Conservation (phyloP, 2,113 vertebrate genomes). For the Protomyctophum bolini region DNA sequence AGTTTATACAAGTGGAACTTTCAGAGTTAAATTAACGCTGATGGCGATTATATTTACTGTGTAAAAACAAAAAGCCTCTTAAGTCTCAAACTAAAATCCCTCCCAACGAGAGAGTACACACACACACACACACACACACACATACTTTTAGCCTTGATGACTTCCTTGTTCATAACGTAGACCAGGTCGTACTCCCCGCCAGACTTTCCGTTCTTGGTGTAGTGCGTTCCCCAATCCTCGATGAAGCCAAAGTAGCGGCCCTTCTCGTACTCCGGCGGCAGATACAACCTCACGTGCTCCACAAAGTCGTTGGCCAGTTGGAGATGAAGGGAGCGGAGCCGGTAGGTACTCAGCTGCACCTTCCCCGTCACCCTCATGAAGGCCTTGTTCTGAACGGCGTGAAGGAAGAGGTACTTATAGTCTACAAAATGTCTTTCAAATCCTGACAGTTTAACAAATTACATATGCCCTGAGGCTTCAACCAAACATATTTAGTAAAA, state of each 20-base stretch:
- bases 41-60: not conserved
- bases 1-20: not conserved
- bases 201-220: slow-evolving; percentile 81
- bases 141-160: slow-evolving; percentile 76
- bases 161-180: slow-evolving; percentile 83
- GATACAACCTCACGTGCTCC: slow-evolving; percentile 70
- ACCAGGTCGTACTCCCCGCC: slow-evolving; percentile 90
- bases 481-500: no score
- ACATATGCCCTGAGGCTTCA: no score
- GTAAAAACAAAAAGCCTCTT: not conserved
- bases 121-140: slow-evolving; percentile 10
- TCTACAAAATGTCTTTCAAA: no score
- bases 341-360: slow-evolving; percentile 85
- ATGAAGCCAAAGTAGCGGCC: slow-evolving; percentile 90
- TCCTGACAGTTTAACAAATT: no score
- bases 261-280: slow-evolving; percentile 86
- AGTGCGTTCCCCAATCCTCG: slow-evolving; percentile 93
- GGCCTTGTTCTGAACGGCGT: slow-evolving; percentile 53
- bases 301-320: slow-evolving; percentile 79
- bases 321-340: slow-evolving; percentile 77
- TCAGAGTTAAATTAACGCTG: not conserved
- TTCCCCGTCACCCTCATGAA: slow-evolving; percentile 83
- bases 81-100: no score
- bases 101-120: not conserved
- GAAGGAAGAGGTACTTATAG: not conserved